A percentile compares a stretch with the other conserved stretches of the same genome.
These are phyloP conservation scores for Phrynocephalus vlangalii DNA, from an alignment of 2,797 vertebrate species.

Conservation along the genomic window DNA sequence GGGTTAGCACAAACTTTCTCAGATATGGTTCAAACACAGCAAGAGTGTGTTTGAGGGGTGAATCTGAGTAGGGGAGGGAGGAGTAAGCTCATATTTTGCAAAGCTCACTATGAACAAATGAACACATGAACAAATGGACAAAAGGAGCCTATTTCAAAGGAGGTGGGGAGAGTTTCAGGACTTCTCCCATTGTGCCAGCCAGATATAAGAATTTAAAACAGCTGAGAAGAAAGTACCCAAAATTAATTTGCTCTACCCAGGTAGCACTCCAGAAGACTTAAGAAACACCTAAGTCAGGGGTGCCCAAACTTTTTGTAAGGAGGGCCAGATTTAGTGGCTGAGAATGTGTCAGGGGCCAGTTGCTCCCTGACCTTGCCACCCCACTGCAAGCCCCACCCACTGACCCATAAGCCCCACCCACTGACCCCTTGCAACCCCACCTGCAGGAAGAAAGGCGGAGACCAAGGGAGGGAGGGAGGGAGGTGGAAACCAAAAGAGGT, in stretches of 20 bases:
- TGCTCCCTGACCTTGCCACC: too few relatives aligned
- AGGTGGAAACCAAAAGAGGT: too few relatives aligned
- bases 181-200: background rate
- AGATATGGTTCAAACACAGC: slow-evolving; percentile 67
- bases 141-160: background rate
- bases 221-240: background rate
- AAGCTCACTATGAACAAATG: slow-evolving; percentile 40
- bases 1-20: slow-evolving; percentile 42
- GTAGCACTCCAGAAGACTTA: background rate
- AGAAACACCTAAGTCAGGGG: background rate
- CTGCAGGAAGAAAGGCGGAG: too few relatives aligned
- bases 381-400: too few relatives aligned
- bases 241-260: background rate
- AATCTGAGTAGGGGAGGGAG: background rate
- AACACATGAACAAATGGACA: background rate
- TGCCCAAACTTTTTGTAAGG: too few relatives aligned
- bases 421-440: too few relatives aligned
- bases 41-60: slow-evolving; percentile 33
- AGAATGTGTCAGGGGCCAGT: too few relatives aligned
- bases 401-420: too few relatives aligned
- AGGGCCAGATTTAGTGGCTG: too few relatives aligned
- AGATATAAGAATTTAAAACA: background rate
- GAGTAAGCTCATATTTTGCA: slow-evolving; percentile 32
- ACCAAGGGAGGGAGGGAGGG: too few relatives aligned
- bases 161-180: background rate